phyloP scores from a whole-genome alignment of 2,888 invertebrate genomes.

The Nowickia ferox region DNA sequence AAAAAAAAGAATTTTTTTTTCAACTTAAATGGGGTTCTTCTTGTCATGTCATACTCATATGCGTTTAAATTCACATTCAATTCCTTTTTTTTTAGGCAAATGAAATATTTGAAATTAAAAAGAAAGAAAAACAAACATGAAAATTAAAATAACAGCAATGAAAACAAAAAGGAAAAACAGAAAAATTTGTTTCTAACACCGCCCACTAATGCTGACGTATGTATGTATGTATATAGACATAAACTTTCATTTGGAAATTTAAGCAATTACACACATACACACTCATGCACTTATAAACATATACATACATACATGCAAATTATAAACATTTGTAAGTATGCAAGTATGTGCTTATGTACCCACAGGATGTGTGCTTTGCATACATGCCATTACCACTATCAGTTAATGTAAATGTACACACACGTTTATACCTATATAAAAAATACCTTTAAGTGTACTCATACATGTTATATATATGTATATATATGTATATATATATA shows the following conservation, averaged over 20 bases:
- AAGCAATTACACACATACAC: constrained; percentile 49
- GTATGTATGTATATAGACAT: neutral
- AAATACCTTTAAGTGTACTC: constrained; percentile 12
- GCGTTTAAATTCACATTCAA: constrained; percentile 72
- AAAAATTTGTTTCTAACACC: constrained; percentile 81
- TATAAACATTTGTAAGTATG: constrained; percentile 25
- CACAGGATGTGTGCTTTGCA: constrained; percentile 29
- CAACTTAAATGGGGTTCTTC: constrained; percentile 62
- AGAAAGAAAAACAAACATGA: constrained; percentile 61
- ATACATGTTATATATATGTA: constrained; percentile 44
- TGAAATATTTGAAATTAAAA: constrained; percentile 61
- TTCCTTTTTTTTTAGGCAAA: constrained; percentile 53
- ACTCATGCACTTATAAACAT: constrained; percentile 45
- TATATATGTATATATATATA: neutral
- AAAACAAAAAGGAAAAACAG: constrained; percentile 16
- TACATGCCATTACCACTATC: constrained; percentile 35
- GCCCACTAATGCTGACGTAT: constrained; percentile 80
- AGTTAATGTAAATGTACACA: constrained; percentile 42
- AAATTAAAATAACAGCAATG: constrained; percentile 76
- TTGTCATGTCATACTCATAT: constrained; percentile 68
- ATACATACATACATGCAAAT: constrained; percentile 16
- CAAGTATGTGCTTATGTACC: constrained; percentile 65
- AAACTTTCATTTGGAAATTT: constrained; percentile 62
- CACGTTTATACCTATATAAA: neutral
- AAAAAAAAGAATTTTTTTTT: constrained; percentile 33